These are phyloP conservation scores for Henicopernis longicauda DNA, from an alignment of 2,113 vertebrate genomes.

Conservation along the genomic window DNA sequence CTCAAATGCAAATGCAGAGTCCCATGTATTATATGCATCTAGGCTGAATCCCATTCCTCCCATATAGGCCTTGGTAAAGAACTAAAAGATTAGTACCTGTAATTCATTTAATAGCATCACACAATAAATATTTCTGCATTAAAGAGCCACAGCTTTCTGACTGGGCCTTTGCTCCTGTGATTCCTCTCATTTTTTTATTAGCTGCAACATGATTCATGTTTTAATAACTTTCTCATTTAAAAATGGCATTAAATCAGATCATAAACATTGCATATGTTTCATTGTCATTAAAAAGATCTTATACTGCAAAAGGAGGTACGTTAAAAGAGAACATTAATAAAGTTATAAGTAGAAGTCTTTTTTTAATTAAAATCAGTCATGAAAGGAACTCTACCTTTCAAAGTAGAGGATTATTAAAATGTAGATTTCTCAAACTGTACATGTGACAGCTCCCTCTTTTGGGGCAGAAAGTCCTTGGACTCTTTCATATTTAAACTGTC, in stretches of 20 bases:
- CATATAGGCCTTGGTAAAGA: not conserved
- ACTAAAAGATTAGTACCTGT: not conserved
- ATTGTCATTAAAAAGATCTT: not conserved
- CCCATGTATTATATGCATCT: accelerated
- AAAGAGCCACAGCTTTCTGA: not conserved
- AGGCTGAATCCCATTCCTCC: not conserved
- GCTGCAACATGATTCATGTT: not conserved
- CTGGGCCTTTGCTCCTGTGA: not conserved
- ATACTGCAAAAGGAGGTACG: not conserved
- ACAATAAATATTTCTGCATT: not conserved
- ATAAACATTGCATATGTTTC: not conserved
- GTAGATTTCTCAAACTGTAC: not conserved
- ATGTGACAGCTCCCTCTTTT: not conserved
- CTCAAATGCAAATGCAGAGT: not conserved
- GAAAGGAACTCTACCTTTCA: not conserved
- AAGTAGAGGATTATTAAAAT: not conserved
- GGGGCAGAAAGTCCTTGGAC: not conserved
- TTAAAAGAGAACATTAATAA: not conserved
- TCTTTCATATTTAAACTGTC: not conserved
- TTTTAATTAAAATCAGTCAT: not conserved
- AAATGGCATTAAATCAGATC: not conserved
- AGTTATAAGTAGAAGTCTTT: not conserved
- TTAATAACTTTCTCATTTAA: not conserved
- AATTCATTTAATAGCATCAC: not conserved
- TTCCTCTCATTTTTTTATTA: constrained; percentile 11